Evolutionary conservation across 2,113 vertebrate species (phyloP).

Genomic region (Periophthalmus modestus): DNA sequence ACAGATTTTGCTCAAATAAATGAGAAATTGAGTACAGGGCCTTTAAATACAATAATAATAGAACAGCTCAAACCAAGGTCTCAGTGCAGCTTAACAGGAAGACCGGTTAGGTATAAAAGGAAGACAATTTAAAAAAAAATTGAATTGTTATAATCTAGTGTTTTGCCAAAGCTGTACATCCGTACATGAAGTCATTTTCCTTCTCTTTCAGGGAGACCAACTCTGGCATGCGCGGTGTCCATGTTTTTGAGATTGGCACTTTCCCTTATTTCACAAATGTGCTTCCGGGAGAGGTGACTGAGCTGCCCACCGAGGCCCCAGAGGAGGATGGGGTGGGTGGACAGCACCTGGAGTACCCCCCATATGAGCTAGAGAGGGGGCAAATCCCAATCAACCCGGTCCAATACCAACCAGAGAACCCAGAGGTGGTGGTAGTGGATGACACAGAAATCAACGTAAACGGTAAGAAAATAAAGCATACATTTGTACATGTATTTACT

Average conservation of each 20-base stretch:
- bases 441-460: constrained; percentile 83
- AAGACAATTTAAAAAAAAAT: too few species aligned
- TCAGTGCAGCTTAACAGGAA: too few species aligned
- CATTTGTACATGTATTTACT: background rate
- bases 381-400: constrained; percentile 64
- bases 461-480: constrained; percentile 65
- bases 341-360: constrained; percentile 46
- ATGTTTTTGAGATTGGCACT: constrained; percentile 91
- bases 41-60: too few species aligned
- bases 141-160: too few species aligned
- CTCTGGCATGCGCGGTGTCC: constrained; percentile 84
- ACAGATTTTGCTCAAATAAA: too few species aligned
- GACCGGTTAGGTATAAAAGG: background rate
- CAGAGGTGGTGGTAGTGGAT: constrained; percentile 81
- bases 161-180: background rate
- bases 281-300: constrained; percentile 77
- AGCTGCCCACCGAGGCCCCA: constrained; percentile 38
- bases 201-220: constrained; percentile 82
- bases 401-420: constrained; percentile 76
- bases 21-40: too few species aligned
- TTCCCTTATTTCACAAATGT: constrained; percentile 75
- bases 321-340: constrained; percentile 4
- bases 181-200: background rate
- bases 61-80: too few species aligned
- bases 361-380: constrained; percentile 31